phyloP scores from a whole-genome alignment of 1,140 invertebrate genomes.

The Thalassaphorura encarpata region DNA sequence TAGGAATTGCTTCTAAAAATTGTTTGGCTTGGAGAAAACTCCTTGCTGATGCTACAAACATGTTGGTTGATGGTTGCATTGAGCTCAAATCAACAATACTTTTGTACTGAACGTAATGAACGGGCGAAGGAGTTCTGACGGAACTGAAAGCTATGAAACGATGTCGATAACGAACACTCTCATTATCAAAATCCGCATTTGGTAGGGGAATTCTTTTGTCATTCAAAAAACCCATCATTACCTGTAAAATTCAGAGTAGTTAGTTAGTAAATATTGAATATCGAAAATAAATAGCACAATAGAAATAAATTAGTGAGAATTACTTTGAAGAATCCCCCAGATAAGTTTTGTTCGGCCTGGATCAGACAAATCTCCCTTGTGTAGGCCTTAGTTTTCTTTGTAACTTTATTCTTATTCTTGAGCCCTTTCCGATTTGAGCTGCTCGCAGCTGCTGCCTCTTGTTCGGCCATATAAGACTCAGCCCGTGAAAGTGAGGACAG shows the following conservation, averaged over 20 bases:
- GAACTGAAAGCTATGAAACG: constrained; percentile 79
- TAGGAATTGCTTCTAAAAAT: constrained; percentile 65
- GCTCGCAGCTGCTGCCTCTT: constrained; percentile 46
- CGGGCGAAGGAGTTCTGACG: constrained; percentile 77
- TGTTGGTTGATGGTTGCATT: constrained; percentile 40
- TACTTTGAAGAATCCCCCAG: constrained; percentile 90
- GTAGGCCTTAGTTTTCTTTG: constrained; percentile 64
- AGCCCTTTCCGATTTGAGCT: constrained; percentile 32
- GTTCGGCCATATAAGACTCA: constrained; percentile 68
- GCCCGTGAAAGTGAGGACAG: constrained; percentile 80
- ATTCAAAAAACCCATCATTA: constrained; percentile 58
- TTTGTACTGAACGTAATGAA: constrained; percentile 76
- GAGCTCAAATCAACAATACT: constrained; percentile 34
- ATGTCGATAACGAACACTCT: constrained; percentile 87
- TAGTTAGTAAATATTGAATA: constrained; percentile 17
- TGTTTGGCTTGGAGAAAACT: constrained; percentile 83
- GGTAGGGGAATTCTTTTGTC: constrained; percentile 62
- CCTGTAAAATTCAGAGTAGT: constrained; percentile 45
- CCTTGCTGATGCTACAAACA: constrained; percentile 74
- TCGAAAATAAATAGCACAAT: constrained; percentile 1
- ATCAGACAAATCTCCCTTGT: constrained; percentile 71
- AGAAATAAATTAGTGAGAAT: constrained; percentile 3
- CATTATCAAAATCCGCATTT: constrained; percentile 80
- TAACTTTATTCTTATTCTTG: constrained; percentile 44
- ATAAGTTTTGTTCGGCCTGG: constrained; percentile 85